Evolutionary conservation across 2,888 invertebrate genomes (phyloP), one percentile per base, ranked within the genome.

Genomic region (Apamea epomidion): DNA sequence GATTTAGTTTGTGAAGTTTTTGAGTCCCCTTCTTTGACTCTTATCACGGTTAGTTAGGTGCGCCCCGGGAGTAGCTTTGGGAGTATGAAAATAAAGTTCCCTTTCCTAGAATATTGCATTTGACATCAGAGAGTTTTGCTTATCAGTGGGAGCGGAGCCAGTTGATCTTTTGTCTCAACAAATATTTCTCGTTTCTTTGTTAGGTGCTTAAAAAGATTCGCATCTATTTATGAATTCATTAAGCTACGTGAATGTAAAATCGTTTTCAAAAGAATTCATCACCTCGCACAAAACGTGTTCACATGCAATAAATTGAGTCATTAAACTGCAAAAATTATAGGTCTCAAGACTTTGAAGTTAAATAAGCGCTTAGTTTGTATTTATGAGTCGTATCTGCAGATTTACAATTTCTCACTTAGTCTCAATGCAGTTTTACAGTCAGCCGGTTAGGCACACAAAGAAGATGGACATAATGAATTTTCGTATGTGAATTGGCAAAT

Each of bases 41-140:
- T 94, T 93, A 94, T 94, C 95, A 95, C 95, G 95, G 96, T 96
- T 96, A 95, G 95, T 95, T 96, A 95, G 94, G 85, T 93, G 90
- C 93, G 93, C 91, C 92, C 86, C 90, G 92, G 92, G 94, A 93
- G 92, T 90, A 88, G 90, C 93, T 90, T 90, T 83, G 90, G 91
- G 91, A 92, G 90, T 93, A 93, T 92, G 91, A 93, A 93, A 94
- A 93, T 92, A 92, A 91, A 94, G 92, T 93, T 92, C 92, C 92
- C 91, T 93, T 93, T 93, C 93, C 93, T 93, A 93, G 93, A 94
- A 94, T 94, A 94, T 95, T 95, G 94, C 93, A 94, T 95, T 94
- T 94, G 94, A 94, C 93, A 93, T 94, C 92, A 92, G 90, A 93
- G 93, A 93, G 91, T 92, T 92, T 90, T 90, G 90, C 92, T 94